Conservation (phyloP, 2,113 vertebrate species). For the Oncorhynchus tshawytscha region DNA sequence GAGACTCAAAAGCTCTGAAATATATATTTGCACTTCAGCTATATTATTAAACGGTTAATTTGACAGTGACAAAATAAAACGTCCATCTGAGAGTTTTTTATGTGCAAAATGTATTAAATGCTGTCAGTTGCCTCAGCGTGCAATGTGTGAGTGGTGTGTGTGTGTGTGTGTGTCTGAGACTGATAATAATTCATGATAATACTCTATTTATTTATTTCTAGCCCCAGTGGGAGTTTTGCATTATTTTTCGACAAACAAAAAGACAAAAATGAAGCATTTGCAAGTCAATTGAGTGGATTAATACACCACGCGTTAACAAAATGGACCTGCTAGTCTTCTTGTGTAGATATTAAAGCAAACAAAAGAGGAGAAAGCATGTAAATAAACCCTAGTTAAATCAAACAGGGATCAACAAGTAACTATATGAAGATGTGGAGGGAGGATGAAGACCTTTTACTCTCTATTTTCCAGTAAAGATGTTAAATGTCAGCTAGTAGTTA, state of each 20-base stretch:
- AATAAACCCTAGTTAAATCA: not conserved
- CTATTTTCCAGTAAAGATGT: too few relatives aligned
- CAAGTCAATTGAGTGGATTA: not conserved
- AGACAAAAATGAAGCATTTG: conserved; percentile 20
- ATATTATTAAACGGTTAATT: conserved; percentile 18
- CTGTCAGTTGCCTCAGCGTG: conserved; percentile 15
- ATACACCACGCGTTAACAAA: conserved; percentile 34
- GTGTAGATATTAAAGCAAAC: not conserved
- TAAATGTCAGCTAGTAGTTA: too few relatives aligned
- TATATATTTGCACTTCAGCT: conserved; percentile 1
- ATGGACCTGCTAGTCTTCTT: not conserved
- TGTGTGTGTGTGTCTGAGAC: conserved; percentile 1
- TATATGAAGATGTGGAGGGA: conserved; percentile 1
- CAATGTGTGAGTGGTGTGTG: not conserved
- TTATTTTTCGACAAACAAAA: not conserved
- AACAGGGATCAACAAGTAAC: too few relatives aligned
- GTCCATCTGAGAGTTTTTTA: conserved; percentile 14
- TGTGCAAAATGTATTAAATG: conserved; percentile 14
- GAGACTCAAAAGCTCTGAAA: not conserved
- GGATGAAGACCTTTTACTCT: too few relatives aligned
- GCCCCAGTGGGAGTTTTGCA: not conserved
- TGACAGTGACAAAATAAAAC: conserved; percentile 15
- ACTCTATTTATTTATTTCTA: not conserved
- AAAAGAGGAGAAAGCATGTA: not conserved
- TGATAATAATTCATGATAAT: not conserved